phyloP scores from a whole-genome alignment of 2,888 invertebrate genomes.

The Dione juno region DNA sequence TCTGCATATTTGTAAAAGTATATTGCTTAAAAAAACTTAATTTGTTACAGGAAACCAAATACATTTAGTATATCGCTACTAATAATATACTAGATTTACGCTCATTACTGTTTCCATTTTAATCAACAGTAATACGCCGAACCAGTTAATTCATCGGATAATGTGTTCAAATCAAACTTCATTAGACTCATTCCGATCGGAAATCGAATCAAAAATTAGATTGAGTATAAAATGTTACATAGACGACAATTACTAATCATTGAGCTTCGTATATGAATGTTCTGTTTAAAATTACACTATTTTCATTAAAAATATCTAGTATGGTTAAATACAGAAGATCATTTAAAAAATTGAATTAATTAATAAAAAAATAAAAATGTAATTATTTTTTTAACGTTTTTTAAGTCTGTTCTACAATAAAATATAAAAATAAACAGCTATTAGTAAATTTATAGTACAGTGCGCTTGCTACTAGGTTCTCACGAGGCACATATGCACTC shows the following conservation, averaged over 20 bases:
- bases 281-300: no score
- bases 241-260: conserved; percentile 41
- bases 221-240: conserved; percentile 49
- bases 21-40: not conserved
- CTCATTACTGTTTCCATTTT: conserved; percentile 47
- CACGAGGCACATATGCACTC: conserved; percentile 73
- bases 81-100: conserved; percentile 43
- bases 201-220: conserved; percentile 58
- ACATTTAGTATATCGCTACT: conserved; percentile 7
- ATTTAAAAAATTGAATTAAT: no score
- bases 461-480: conserved; percentile 57
- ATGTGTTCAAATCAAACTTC: conserved; percentile 56
- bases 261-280: not conserved
- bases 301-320: no score
- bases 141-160: conserved; percentile 50
- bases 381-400: not conserved
- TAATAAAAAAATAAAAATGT: no score
- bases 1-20: not conserved
- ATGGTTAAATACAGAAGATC: no score
- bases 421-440: conserved; percentile 34
- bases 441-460: conserved; percentile 27
- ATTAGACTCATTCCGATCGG: conserved; percentile 53
- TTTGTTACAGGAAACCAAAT: conserved; percentile 3
- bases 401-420: conserved; percentile 11
- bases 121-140: conserved; percentile 47